Conservation (phyloP, 2,888 invertebrate genomes). For the Entomobrya proxima region DNA sequence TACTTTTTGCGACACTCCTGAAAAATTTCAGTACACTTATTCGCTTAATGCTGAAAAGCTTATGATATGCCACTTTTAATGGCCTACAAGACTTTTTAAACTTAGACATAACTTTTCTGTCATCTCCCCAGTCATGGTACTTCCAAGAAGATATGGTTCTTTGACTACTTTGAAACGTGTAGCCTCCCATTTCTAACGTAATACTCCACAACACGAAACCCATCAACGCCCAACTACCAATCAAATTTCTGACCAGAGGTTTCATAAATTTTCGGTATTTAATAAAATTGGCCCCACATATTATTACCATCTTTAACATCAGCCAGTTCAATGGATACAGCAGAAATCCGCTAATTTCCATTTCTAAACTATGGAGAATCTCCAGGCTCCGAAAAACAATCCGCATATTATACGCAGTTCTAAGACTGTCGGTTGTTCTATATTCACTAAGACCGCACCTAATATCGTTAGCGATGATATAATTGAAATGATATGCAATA, state of each 20-base stretch:
- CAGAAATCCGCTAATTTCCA: not conserved
- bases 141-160: constrained; percentile 42
- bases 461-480: constrained; percentile 37
- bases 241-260: not conserved
- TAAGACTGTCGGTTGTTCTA: constrained; percentile 26
- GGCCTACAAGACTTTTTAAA: constrained; percentile 52
- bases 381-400: constrained; percentile 25
- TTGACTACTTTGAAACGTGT: constrained; percentile 13
- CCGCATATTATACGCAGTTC: constrained; percentile 38
- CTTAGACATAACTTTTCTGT: constrained; percentile 50
- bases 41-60: constrained; percentile 41
- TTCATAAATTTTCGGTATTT: constrained; percentile 33
- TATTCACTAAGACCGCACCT: constrained; percentile 30
- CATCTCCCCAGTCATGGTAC: constrained; percentile 52
- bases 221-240: constrained; percentile 20
- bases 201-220: constrained; percentile 32
- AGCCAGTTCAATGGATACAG: constrained; percentile 55
- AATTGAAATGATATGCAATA: not conserved
- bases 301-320: constrained; percentile 44
- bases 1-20: constrained; percentile 41
- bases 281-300: constrained; percentile 45
- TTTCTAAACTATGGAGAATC: not conserved
- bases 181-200: constrained; percentile 22
- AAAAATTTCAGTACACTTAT: constrained; percentile 52
- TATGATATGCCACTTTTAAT: constrained; percentile 45